Evolutionary conservation across 2,113 vertebrate genomes (phyloP).

Genomic region (Clinocottus analis): DNA sequence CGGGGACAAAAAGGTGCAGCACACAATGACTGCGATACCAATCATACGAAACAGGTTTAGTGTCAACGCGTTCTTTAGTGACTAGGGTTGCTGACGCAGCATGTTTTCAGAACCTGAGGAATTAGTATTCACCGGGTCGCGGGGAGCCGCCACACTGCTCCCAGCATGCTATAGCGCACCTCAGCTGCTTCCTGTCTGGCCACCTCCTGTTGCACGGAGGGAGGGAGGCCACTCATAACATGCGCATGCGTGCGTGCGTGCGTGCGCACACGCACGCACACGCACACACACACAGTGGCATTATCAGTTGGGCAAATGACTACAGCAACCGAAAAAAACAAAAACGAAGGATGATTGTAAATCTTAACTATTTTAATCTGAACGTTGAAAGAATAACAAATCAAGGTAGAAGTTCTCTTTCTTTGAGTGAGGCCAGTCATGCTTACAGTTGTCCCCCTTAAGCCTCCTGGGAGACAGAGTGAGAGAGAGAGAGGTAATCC

Average conservation of each 20-base stretch:
- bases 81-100: constrained; percentile 32
- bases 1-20: constrained; percentile 5
- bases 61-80: constrained; percentile 23
- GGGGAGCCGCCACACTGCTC: constrained; percentile 57
- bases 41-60: constrained; percentile 27
- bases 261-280: no score
- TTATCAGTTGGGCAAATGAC: constrained; percentile 19
- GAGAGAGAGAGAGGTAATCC: constrained; percentile 65
- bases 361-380: constrained; percentile 11
- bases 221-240: constrained; percentile 53
- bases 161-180: constrained; percentile 65
- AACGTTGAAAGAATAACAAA: constrained; percentile 31
- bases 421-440: constrained; percentile 62
- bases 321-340: constrained; percentile 10
- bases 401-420: constrained; percentile 31
- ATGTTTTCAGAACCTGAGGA: constrained; percentile 41
- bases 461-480: constrained; percentile 73
- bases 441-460: constrained; percentile 66
- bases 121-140: constrained; percentile 50
- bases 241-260: no score
- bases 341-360: constrained; percentile 8
- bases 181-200: constrained; percentile 75
- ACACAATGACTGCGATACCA: no score
- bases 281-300: neutral
- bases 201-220: constrained; percentile 77